These are phyloP conservation scores for Cataglyphis altisquamis DNA, from an alignment of 2,888 invertebrate species.

Conservation along the genomic window DNA sequence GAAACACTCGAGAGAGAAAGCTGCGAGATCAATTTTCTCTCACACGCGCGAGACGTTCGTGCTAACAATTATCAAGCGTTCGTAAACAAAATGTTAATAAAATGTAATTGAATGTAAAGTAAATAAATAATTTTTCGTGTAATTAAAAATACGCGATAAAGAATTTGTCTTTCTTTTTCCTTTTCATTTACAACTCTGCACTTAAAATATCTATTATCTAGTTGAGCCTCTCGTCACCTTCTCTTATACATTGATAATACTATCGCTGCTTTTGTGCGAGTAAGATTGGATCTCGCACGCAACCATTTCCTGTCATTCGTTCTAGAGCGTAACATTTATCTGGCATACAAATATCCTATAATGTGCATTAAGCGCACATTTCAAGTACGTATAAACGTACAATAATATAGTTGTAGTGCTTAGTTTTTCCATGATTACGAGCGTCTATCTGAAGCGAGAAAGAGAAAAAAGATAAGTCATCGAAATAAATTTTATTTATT, in stretches of 20 bases:
- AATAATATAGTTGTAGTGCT: not conserved
- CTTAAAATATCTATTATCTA: not conserved
- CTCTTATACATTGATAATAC: not conserved
- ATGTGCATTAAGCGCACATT: conserved; percentile 23
- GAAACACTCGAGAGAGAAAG: conserved; percentile 14
- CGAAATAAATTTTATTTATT: conserved; percentile 5
- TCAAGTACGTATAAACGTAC: not conserved
- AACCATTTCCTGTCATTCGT: conserved; percentile 8
- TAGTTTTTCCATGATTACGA: conserved; percentile 16
- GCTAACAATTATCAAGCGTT: not conserved
- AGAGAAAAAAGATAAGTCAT: not conserved
- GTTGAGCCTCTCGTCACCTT: not conserved
- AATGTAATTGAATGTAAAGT: not conserved
- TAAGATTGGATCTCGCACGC: not conserved
- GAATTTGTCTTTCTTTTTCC: not conserved
- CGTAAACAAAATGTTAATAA: not conserved
- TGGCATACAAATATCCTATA: conserved; percentile 7
- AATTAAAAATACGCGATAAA: not conserved
- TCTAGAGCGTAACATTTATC: not conserved
- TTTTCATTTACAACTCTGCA: not conserved
- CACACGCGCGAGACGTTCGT: not conserved
- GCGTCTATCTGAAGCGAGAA: not conserved
- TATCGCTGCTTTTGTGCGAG: not conserved
- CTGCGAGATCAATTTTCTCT: not conserved
- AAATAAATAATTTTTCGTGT: not conserved